Base-by-base conservation (phyloP, 2,888 invertebrate genomes). In the Thymelicus lineola region DNA sequence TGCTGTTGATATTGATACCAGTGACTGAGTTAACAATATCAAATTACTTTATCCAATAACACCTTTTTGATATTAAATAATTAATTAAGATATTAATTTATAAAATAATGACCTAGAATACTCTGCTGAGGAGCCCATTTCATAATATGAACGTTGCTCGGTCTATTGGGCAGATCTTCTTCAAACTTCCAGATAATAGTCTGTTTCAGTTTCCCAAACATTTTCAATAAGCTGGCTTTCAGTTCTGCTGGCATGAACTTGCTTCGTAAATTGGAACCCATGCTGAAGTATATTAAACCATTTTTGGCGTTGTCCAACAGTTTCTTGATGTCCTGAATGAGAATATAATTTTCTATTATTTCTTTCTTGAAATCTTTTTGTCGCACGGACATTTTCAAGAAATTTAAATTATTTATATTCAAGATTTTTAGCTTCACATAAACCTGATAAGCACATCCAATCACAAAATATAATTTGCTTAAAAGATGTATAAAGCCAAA, bases 141-240 rank as follows among this genome's bases (percentile, higher is more conserved):
- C 4, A 81, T 65, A 42, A 89, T 77, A 53, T 84, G 81, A 0
- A 93, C 84, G 72, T 92, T 91, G 53, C 74, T 76, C 0, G 88
- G 86, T 14, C 79, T 70, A 28, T 79, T 77, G 0, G 80, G 78
- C 14, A 87, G 57, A 1, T 76, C 74, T 59, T 82, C 82, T 73
- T 88, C 88, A 74, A 86, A 88, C 75, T 89, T 91, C 90, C 89
- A 91, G 7, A 92, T 63, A 4, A 92, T 86, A 1, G 82, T 84
- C 73, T 91, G 87, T 60, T 87, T 87, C 48, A 93, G 73, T 62
- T 77, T 78, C 2, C 82, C 79, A 73, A 92, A 89, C 12, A 84
- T 81, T 45, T 80, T 76, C 0, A 90, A 46, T 7, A 91, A 72
- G 0, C 75, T 76, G n/a, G 72, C 72, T 65, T 81, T 82, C 9